phyloP scores from a whole-genome alignment of 2,888 invertebrate genomes.

The Tineola bisselliella region DNA sequence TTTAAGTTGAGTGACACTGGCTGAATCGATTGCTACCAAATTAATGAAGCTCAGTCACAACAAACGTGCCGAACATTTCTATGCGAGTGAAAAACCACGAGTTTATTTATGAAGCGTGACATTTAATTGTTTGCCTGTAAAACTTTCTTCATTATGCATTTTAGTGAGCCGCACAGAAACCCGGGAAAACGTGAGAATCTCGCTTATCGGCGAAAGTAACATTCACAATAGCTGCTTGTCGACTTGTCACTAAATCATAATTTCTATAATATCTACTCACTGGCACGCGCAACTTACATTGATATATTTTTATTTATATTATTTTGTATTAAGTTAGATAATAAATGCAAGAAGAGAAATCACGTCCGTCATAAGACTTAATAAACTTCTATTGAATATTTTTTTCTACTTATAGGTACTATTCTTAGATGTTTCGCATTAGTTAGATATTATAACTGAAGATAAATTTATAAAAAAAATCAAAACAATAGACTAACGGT shows the following conservation, averaged over 20 bases:
- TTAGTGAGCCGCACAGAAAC: neutral
- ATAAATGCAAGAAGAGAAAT: too few relatives aligned
- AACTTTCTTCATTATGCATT: constrained; percentile 8
- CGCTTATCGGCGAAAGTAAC: constrained; percentile 7
- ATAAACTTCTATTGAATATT: too few relatives aligned
- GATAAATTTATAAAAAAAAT: too few relatives aligned
- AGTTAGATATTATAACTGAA: too few relatives aligned
- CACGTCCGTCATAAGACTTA: too few relatives aligned
- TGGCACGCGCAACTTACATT: neutral
- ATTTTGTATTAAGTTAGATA: too few relatives aligned
- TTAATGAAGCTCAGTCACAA: too few relatives aligned
- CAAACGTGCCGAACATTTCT: neutral
- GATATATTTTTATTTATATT: too few relatives aligned
- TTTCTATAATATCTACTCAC: neutral
- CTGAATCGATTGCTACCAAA: too few relatives aligned
- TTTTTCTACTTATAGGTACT: too few relatives aligned
- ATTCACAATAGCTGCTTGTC: neutral
- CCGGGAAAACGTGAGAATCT: constrained; percentile 3
- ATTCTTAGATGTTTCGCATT: too few relatives aligned
- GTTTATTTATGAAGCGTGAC: neutral
- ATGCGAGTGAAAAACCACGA: constrained; percentile 5
- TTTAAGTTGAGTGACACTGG: too few relatives aligned
- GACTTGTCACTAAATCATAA: constrained; percentile 1
- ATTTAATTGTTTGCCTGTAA: constrained; percentile 7
- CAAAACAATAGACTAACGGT: neutral